Evolutionary conservation across 1,140 invertebrate genomes (phyloP), one percentile per base, ranked within the genome.

Genomic region (Drosophila arawakana): DNA sequence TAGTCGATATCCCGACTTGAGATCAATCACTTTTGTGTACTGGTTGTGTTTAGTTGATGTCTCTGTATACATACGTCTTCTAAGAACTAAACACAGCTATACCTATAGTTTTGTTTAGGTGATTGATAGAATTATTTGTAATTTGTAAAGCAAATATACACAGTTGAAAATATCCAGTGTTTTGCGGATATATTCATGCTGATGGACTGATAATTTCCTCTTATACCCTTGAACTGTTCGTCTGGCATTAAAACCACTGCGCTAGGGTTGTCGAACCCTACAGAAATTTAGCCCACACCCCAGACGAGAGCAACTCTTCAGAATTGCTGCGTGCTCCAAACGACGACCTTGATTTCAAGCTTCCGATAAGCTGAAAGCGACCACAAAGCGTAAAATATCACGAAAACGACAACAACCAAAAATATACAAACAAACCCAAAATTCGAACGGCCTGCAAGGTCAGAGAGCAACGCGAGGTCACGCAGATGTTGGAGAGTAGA

Each of bases 341-440:
- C 50, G 54, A 52, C 9, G 83, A 50, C 82, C 83, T 86, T 88
- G 83, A 80, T 82, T 79, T 61, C 8, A 70, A 69, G 68, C 76
- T 86, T 78, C 73, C 84, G 76, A 82, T 88, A 88, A 86, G 73
- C 83, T 39, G 9, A 82, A 80, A 86, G 73, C 83, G 39, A 15
- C 47, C 58, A 39, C 39, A 47, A 52, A 66, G 47, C 57, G 54
- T 18, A 57, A 78, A 85, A 70, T 58, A 86, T 81, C 81, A 88
- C 82, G 83, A 79, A 79, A 71, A 52, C 46, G 46, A 60, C 35
- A 61, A 60, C 8, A 63, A 46, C 44, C 37, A 63, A 46, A 44
- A 43, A 63, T 9, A 30, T 18, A 39, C 43, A 44, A 58, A 15
- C 25, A 49, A 49, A 21, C 1, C 11, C 9, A 62, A 58, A 34